Evolutionary conservation across 2,797 vertebrate species (phyloP).

Genomic region (Xyrichtys novacula): DNA sequence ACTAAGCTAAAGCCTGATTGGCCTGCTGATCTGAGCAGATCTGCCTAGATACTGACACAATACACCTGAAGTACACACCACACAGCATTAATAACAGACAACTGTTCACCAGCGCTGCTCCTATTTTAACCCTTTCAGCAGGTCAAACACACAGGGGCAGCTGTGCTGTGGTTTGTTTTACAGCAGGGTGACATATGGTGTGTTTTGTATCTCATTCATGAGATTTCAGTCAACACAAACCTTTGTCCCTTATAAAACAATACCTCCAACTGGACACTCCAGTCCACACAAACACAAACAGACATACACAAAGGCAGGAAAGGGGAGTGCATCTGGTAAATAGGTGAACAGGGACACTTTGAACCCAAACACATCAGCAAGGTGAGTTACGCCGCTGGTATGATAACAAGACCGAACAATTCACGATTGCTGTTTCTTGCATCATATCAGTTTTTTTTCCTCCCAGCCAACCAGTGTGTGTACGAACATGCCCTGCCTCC

Average conservation of each 20-base stretch:
- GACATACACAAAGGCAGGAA: background rate
- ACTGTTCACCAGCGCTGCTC: constrained; percentile 15
- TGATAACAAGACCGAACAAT: constrained; percentile 67
- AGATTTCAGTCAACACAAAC: constrained; percentile 20
- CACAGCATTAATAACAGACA: constrained; percentile 55
- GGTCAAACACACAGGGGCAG: constrained; percentile 42
- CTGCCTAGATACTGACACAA: constrained; percentile 74
- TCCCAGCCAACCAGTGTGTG: constrained; percentile 39
- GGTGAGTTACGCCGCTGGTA: constrained; percentile 29
- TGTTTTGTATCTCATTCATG: constrained; percentile 39
- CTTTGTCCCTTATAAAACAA: constrained; percentile 43
- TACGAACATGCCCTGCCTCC: constrained; percentile 59
- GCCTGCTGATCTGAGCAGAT: constrained; percentile 57
- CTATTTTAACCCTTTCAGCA: constrained; percentile 38
- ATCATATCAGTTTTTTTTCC: constrained; percentile 25
- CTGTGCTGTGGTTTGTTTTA: constrained; percentile 46
- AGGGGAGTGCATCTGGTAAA: constrained; percentile 11
- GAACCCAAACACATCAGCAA: constrained; percentile 24
- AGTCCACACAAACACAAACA: constrained; percentile 16
- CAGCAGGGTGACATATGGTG: constrained; percentile 52
- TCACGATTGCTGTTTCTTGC: constrained; percentile 53
- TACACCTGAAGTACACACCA: constrained; percentile 55
- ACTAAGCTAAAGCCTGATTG: constrained; percentile 41
- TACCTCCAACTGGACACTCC: constrained; percentile 5
- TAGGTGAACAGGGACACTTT: background rate